Conservation (phyloP, 2,113 vertebrate genomes). For the Arizona elegans region DNA sequence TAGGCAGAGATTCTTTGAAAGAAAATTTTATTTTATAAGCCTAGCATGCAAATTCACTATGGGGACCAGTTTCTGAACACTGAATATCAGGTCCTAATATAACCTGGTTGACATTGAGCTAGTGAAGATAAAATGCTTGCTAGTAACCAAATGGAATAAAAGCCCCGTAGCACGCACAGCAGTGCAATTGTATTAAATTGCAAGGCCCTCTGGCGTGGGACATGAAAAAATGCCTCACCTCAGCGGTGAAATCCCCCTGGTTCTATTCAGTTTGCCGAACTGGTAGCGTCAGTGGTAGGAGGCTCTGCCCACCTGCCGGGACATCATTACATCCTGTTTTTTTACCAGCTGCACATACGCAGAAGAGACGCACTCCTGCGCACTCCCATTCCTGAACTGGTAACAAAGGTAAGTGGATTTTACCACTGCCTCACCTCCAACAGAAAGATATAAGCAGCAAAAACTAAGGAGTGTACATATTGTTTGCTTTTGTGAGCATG, state of each 20-base stretch:
- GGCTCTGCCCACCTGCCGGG: too few relatives aligned
- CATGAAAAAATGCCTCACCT: background rate
- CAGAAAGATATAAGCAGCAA: background rate
- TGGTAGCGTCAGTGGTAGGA: too few relatives aligned
- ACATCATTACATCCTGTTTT: too few relatives aligned
- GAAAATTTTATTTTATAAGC: background rate
- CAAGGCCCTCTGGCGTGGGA: background rate
- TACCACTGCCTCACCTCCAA: background rate
- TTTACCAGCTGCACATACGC: too few relatives aligned
- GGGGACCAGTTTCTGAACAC: background rate
- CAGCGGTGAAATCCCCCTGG: background rate
- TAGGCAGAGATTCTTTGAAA: background rate
- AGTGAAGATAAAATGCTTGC: constrained; percentile 11
- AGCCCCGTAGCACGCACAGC: background rate
- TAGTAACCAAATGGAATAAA: background rate
- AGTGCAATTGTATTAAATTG: background rate
- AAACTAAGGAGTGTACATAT: background rate
- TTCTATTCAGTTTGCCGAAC: too few relatives aligned
- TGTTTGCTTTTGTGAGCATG: background rate
- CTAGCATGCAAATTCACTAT: background rate
- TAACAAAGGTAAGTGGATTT: too few relatives aligned
- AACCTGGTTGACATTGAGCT: background rate
- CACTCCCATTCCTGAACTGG: too few relatives aligned
- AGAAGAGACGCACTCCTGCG: fast-evolving
- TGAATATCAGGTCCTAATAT: background rate